Conservation (phyloP, 1,140 invertebrate genomes). For the Saccostrea glomerata region DNA sequence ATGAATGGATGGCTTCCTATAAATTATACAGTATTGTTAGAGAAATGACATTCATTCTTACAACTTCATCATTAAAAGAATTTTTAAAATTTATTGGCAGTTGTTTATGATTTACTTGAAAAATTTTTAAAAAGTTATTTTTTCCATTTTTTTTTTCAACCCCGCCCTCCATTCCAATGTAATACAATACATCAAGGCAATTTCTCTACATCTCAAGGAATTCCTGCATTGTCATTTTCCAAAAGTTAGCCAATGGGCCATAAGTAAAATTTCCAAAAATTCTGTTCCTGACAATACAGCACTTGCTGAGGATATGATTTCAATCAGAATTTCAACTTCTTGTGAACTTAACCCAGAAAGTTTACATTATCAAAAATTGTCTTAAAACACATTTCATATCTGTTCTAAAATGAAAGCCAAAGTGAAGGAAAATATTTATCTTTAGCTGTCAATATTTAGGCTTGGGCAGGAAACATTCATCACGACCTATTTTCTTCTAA, state of each 20-base stretch:
- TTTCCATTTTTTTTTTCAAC: not conserved
- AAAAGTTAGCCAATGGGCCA: not conserved
- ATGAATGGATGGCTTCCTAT: slow-evolving; percentile 23
- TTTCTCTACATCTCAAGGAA: no score
- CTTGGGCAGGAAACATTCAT: slow-evolving; percentile 26
- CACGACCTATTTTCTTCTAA: not conserved
- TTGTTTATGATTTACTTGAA: not conserved
- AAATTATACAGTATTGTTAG: not conserved
- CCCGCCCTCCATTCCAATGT: not conserved
- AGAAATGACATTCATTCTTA: not conserved
- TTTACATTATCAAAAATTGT: slow-evolving; percentile 24
- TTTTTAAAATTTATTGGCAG: not conserved
- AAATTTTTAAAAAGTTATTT: not conserved
- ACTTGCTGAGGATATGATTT: not conserved
- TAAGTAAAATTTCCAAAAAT: not conserved
- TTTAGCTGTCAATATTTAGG: slow-evolving; percentile 1
- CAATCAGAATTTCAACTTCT: not conserved
- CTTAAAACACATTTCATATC: slow-evolving; percentile 20
- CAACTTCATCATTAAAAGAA: not conserved
- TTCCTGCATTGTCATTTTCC: not conserved
- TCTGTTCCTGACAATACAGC: not conserved
- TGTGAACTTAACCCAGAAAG: not conserved
- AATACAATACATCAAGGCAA: not conserved
- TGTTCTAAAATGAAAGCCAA: slow-evolving; percentile 28
- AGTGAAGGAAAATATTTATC: slow-evolving; percentile 33